Evolutionary conservation across 2,797 vertebrate species (phyloP).

Genomic region (Pagetopsis macropterus): DNA sequence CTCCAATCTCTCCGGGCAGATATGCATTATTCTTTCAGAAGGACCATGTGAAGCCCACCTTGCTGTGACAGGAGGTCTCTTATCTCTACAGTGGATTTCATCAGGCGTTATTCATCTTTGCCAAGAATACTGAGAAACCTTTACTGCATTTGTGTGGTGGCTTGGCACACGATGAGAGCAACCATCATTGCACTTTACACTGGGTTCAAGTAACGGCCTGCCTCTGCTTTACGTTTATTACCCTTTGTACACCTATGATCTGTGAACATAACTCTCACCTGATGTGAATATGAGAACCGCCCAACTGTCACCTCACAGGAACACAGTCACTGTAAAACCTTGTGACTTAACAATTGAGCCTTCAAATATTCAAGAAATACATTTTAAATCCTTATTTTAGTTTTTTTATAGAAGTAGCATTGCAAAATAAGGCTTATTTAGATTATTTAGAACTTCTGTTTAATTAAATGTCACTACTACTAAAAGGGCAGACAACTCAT

Average conservation of each 20-base stretch:
- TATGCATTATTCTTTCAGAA: constrained; percentile 64
- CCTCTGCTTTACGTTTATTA: constrained; percentile 52
- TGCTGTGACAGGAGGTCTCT: constrained; percentile 59
- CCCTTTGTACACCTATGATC: constrained; percentile 48
- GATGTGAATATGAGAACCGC: background rate
- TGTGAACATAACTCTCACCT: constrained; percentile 32
- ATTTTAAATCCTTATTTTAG: too few species aligned
- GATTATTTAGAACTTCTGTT: too few species aligned
- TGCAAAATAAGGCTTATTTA: too few species aligned
- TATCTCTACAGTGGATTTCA: constrained; percentile 55
- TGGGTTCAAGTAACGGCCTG: constrained; percentile 35
- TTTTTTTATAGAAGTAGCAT: too few species aligned
- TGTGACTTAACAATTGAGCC: too few species aligned
- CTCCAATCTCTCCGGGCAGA: constrained; percentile 34
- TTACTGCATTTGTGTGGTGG: constrained; percentile 30
- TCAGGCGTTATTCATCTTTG: constrained; percentile 53
- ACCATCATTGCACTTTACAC: constrained; percentile 37
- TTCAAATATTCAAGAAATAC: too few species aligned
- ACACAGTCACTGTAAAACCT: too few species aligned
- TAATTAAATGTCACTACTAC: too few species aligned
- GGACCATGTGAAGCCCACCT: constrained; percentile 39
- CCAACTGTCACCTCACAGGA: too few species aligned
- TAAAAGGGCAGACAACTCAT: too few species aligned
- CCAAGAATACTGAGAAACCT: constrained; percentile 46
- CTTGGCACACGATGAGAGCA: constrained; percentile 63